These are phyloP conservation scores for Dallia pectoralis DNA, from an alignment of 2,797 vertebrate genomes.

Conservation along the genomic window DNA sequence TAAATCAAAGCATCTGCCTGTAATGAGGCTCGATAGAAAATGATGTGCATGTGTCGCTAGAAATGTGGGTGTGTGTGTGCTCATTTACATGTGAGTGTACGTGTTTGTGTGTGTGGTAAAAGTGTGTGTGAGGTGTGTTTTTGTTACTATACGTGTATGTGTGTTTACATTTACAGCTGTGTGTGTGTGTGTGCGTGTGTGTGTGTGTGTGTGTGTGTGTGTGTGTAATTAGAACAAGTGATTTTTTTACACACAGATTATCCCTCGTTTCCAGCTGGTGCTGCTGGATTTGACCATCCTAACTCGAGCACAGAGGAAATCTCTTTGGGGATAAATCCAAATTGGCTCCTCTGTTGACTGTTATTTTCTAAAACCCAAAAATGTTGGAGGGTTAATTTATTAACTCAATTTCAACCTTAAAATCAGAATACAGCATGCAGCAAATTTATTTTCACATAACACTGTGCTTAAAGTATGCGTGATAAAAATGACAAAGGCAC, in stretches of 20 bases:
- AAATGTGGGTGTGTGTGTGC: background rate
- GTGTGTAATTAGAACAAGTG: constrained; percentile 80
- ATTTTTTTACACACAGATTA: constrained; percentile 72
- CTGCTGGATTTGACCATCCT: constrained; percentile 73
- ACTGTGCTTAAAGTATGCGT: background rate
- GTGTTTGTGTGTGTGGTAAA: background rate
- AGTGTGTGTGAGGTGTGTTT: constrained; percentile 5
- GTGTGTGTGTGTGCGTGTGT: constrained; percentile 29
- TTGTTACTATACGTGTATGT: constrained; percentile 23
- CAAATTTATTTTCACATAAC: background rate
- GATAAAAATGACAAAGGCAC: background rate
- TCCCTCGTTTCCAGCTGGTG: constrained; percentile 77
- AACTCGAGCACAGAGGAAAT: constrained; percentile 68
- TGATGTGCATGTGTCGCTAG: constrained; percentile 12
- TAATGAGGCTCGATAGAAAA: constrained; percentile 38
- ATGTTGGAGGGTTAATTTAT: constrained; percentile 34
- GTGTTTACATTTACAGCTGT: background rate
- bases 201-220: constrained; percentile 34
- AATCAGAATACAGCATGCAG: constrained; percentile 10
- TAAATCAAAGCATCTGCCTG: constrained; percentile 55
- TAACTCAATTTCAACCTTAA: constrained; percentile 36
- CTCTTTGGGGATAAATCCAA: constrained; percentile 70
- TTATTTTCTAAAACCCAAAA: constrained; percentile 37
- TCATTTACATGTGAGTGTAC: background rate
- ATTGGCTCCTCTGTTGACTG: constrained; percentile 68